Evolutionary conservation across 1,140 invertebrate genomes (phyloP).

Genomic region (Stenopsyche tienmushanensis): DNA sequence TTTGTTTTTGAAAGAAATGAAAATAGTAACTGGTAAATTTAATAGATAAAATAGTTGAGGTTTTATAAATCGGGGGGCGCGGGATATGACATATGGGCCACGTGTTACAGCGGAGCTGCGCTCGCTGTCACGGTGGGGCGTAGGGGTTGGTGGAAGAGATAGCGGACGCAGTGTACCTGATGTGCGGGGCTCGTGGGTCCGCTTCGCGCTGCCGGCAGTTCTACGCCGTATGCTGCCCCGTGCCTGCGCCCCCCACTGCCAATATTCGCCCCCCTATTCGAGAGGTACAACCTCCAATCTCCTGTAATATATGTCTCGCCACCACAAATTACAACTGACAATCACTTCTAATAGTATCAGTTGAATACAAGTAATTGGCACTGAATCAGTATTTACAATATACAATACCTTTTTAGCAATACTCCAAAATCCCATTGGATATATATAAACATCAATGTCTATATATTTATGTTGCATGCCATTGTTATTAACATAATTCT

Average conservation of each 20-base stretch:
- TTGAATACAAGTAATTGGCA: too few relatives aligned
- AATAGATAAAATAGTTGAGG: too few relatives aligned
- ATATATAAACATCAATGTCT: too few relatives aligned
- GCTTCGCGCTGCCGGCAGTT: slow-evolving; percentile 54
- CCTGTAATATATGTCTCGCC: slow-evolving; percentile 17
- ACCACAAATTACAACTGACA: background rate
- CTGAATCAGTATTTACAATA: too few relatives aligned
- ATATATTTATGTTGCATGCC: too few relatives aligned
- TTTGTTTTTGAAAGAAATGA: too few relatives aligned
- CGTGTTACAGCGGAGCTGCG: slow-evolving; percentile 52
- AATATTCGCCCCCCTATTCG: slow-evolving; percentile 68
- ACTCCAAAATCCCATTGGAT: too few relatives aligned
- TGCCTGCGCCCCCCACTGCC: slow-evolving; percentile 69
- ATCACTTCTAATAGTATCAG: background rate
- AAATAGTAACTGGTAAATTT: too few relatives aligned
- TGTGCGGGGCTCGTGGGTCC: slow-evolving; percentile 54
- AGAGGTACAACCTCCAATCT: slow-evolving; percentile 58
- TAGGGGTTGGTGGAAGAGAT: slow-evolving; percentile 56
- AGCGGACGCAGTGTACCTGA: slow-evolving; percentile 48
- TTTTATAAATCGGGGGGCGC: too few relatives aligned
- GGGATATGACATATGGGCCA: slow-evolving; percentile 22
- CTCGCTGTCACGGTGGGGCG: slow-evolving; percentile 53
- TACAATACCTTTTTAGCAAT: too few relatives aligned
- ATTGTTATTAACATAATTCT: too few relatives aligned
- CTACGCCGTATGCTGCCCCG: slow-evolving; percentile 68